Evolutionary conservation across 2,797 vertebrate genomes (phyloP).

Genomic region (Sebastes nivosus): DNA sequence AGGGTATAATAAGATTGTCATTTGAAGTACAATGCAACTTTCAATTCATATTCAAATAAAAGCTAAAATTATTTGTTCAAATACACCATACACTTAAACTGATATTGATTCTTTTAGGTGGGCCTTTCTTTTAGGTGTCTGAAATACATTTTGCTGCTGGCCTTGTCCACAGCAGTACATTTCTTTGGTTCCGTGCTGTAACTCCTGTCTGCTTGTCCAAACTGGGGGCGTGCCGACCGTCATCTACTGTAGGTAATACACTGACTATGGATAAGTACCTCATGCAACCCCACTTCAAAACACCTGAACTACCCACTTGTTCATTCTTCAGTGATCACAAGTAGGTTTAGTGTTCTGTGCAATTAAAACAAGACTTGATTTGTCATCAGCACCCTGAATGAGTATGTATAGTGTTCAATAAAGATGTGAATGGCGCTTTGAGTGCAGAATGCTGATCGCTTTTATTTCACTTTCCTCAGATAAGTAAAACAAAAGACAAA

Average conservation of each 20-base stretch:
- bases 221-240: fast-evolving
- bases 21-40: not conserved
- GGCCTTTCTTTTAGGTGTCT: no score
- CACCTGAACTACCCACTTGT: not conserved
- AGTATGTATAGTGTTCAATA: constrained; percentile 68
- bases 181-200: no score
- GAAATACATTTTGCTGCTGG: no score
- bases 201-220: no score
- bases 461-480: not conserved
- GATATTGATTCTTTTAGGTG: no score
- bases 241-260: no score
- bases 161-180: no score
- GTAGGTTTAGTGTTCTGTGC: constrained; percentile 32
- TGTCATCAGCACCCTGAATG: constrained; percentile 51
- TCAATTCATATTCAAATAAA: not conserved
- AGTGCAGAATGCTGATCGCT: constrained; percentile 26
- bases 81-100: no score
- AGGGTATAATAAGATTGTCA: not conserved
- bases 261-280: no score
- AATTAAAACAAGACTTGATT: constrained; percentile 38
- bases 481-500: not conserved
- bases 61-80: not conserved
- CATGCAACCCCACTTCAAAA: no score
- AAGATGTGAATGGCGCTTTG: constrained; percentile 62
- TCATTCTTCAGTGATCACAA: constrained; percentile 34